These are phyloP conservation scores for Drosophila santomea DNA, from an alignment of 1,140 invertebrate species.

Conservation along the genomic window DNA sequence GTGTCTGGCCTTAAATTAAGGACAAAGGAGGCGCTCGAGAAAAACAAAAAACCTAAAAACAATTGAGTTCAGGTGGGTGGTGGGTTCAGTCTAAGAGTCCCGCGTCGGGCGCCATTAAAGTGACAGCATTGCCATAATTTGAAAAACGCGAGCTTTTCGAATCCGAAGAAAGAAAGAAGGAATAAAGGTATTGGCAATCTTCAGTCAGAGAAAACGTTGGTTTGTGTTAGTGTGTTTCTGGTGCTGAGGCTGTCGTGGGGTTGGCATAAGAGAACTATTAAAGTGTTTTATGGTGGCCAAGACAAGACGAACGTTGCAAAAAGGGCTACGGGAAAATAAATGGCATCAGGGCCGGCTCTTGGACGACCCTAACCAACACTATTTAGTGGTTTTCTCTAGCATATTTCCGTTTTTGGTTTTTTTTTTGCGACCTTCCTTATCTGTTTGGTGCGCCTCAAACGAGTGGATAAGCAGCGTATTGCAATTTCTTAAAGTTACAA, in stretches of 20 bases:
- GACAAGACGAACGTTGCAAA: slow-evolving; percentile 62
- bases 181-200: slow-evolving; percentile 41
- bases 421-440: slow-evolving; percentile 52
- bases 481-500: slow-evolving; percentile 22
- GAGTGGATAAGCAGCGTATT: slow-evolving; percentile 27
- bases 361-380: slow-evolving; percentile 30
- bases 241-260: slow-evolving; percentile 11
- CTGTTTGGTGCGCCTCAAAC: slow-evolving; percentile 36
- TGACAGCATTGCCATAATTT: slow-evolving; percentile 76
- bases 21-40: slow-evolving; percentile 40
- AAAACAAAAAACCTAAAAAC: slow-evolving; percentile 53
- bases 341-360: slow-evolving; percentile 29
- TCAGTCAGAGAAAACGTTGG: slow-evolving; percentile 40
- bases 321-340: slow-evolving; percentile 44
- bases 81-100: slow-evolving; percentile 2
- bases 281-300: slow-evolving; percentile 78
- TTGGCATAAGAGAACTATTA: slow-evolving; percentile 70
- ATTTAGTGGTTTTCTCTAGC: slow-evolving; percentile 31
- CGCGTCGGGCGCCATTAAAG: slow-evolving; percentile 43
- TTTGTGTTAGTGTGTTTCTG: slow-evolving; percentile 6
- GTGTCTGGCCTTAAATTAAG: slow-evolving; percentile 75
- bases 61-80: slow-evolving; percentile 41
- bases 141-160: slow-evolving; percentile 59
- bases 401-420: slow-evolving; percentile 22
- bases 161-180: slow-evolving; percentile 20